Conservation (phyloP, 2,888 invertebrate genomes). For the Gymnocheta viridis region DNA sequence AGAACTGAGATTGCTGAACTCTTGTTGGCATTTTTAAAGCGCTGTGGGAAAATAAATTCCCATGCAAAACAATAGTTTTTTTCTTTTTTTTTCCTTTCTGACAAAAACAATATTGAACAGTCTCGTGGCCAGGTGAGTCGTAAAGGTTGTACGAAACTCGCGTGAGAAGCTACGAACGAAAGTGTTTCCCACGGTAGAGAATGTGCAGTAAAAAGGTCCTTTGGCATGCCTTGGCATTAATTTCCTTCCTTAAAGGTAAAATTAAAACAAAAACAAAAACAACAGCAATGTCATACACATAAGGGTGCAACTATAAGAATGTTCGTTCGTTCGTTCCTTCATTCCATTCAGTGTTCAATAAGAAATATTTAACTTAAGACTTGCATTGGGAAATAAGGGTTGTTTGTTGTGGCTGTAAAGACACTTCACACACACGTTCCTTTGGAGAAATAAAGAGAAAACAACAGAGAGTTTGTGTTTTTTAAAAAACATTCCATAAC, state of each 20-base stretch:
- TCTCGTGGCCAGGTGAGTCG: constrained; percentile 80
- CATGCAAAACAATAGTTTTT: constrained; percentile 53
- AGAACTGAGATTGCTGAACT: constrained; percentile 69
- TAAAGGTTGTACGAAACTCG: constrained; percentile 71
- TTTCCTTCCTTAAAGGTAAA: constrained; percentile 71
- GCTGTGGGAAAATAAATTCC: constrained; percentile 61
- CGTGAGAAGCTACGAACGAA: constrained; percentile 82
- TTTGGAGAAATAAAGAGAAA: constrained; percentile 9
- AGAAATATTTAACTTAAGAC: constrained; percentile 52
- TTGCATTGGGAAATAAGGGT: constrained; percentile 42
- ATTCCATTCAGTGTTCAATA: constrained; percentile 55
- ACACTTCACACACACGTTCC: constrained; percentile 1
- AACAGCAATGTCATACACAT: constrained; percentile 15
- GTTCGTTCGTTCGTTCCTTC: not conserved
- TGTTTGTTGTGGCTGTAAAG: constrained; percentile 33
- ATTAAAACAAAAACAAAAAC: constrained; percentile 31
- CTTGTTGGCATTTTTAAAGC: constrained; percentile 1
- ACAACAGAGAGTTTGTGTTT: constrained; percentile 22
- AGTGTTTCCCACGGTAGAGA: constrained; percentile 81
- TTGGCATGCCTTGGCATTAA: constrained; percentile 73
- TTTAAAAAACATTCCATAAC: constrained; percentile 41
- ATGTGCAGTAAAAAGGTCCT: constrained; percentile 73
- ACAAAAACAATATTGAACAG: constrained; percentile 52
- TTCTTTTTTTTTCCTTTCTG: not conserved
- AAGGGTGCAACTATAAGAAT: constrained; percentile 57